Base-by-base conservation (phyloP, 2,113 vertebrate species). In the Stomatorhinus ivindoensis region DNA sequence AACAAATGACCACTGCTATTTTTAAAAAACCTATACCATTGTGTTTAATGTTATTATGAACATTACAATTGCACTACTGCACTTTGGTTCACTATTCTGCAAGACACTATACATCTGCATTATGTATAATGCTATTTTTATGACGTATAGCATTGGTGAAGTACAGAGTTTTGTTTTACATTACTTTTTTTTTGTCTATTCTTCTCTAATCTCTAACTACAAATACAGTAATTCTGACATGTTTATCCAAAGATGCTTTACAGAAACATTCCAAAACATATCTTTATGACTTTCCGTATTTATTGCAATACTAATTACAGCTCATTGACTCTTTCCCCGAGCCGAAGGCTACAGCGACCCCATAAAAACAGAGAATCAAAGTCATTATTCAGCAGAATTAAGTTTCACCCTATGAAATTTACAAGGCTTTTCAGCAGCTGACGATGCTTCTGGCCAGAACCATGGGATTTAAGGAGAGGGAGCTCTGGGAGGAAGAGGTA, bases 321-420 rank as follows among this genome's bases (percentile, higher is more conserved):
- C 27, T 87, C 50, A 50, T 87, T 53, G 27, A 87, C 27, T 50
- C 5, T 27, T 86, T 53, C n/a, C n/a, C 85, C n/a, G 7, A 87
- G 47, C 47, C 7, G 44, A 35, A 53, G 35, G 4, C n/a, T 87
- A 55, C 2, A 55, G 50, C 11, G 6, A 21, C 46, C 31, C 19
- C 42, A 46, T 35, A 87, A 53, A 53, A 27, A 46, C 19, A 47
- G 82, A 84, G 44, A 47, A 84, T 84, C 82, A 84, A 53, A 87
- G 85, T 55, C 44, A 50, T 48, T 86, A 86, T 27, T 80, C 48
- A 87, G 85, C 85, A 87, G 85, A 51, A 87, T 87, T 87, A 53
- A 87, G 85, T 87, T 87, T 55, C n/a, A 51, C 47, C 47, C 50
- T 87, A 15, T 31, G 27, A 87, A 53, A 87, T 87, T 87, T 53